phyloP scores from a whole-genome alignment of 2,888 invertebrate species.

The Orthosia gothica region DNA sequence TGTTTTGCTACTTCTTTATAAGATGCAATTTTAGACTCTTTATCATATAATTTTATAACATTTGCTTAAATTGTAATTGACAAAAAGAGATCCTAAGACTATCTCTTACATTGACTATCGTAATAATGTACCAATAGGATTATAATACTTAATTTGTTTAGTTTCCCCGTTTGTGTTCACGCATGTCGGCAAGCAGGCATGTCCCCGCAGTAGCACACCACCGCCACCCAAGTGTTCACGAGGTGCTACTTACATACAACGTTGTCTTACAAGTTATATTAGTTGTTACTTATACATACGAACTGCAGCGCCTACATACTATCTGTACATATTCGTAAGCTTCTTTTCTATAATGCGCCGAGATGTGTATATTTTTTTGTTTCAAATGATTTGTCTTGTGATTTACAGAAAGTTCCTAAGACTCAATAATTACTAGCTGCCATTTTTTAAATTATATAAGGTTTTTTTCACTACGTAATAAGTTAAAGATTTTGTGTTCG shows the following conservation, averaged over 20 bases:
- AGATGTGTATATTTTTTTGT: conserved; percentile 47
- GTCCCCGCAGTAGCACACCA: conserved; percentile 30
- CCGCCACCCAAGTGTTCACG: conserved; percentile 73
- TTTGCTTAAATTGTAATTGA: conserved; percentile 21
- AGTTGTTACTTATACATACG: conserved; percentile 56
- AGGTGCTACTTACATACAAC: conserved; percentile 73
- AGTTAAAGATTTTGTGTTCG: conserved; percentile 77
- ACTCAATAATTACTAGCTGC: conserved; percentile 86
- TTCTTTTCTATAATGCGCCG: conserved; percentile 34
- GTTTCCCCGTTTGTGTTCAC: conserved; percentile 47
- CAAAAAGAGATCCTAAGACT: conserved; percentile 33
- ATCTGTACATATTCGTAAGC: conserved; percentile 52
- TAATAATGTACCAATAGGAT: conserved; percentile 19
- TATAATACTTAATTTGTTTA: conserved; percentile 14
- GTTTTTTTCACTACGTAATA: conserved; percentile 75
- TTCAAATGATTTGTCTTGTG: conserved; percentile 74
- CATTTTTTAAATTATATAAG: conserved; percentile 78
- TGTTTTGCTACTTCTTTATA: conserved; percentile 13
- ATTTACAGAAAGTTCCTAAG: conserved; percentile 89
- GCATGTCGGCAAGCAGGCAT: background rate
- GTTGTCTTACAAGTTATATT: conserved; percentile 58
- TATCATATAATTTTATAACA: conserved; percentile 14
- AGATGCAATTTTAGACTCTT: conserved; percentile 14
- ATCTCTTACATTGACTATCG: conserved; percentile 28
- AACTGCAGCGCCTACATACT: conserved; percentile 60